Evolutionary conservation across 2,113 vertebrate genomes (phyloP).

Genomic region (Agelaius phoeniceus): DNA sequence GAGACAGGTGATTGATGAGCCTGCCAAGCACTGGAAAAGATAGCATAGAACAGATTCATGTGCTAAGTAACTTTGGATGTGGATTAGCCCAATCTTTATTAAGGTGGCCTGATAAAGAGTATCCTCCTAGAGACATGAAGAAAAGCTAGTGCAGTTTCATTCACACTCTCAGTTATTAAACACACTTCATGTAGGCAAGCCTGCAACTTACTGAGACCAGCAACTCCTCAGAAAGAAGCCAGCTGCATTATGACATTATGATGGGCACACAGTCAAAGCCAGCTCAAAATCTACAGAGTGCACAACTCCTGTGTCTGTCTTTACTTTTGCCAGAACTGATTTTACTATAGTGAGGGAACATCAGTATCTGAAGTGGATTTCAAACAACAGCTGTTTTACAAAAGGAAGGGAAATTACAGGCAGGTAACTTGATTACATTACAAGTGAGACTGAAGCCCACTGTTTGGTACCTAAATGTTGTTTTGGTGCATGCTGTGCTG

Average conservation of each 20-base stretch:
- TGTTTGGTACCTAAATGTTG: not conserved
- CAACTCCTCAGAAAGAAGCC: not conserved
- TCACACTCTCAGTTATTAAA: not conserved
- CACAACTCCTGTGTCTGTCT: not conserved
- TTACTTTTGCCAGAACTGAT: not conserved
- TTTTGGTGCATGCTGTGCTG: not conserved
- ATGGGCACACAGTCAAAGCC: not conserved
- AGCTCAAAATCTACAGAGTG: not conserved
- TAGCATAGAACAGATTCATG: not conserved
- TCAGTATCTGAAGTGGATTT: not conserved
- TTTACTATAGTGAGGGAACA: not conserved
- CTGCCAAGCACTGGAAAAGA: not conserved
- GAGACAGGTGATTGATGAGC: not conserved
- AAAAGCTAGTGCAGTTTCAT: not conserved
- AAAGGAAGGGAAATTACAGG: not conserved
- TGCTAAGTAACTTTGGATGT: not conserved
- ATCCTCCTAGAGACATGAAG: not conserved
- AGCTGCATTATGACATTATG: not conserved
- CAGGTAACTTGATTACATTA: not conserved
- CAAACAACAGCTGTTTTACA: not conserved
- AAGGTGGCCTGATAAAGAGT: not conserved
- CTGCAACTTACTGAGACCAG: not conserved
- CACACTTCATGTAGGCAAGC: not conserved
- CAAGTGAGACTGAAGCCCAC: not conserved
- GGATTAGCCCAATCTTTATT: not conserved